Base-by-base conservation (phyloP, 23 tunicate genomes). In the Trididemnum nubilum region DNA sequence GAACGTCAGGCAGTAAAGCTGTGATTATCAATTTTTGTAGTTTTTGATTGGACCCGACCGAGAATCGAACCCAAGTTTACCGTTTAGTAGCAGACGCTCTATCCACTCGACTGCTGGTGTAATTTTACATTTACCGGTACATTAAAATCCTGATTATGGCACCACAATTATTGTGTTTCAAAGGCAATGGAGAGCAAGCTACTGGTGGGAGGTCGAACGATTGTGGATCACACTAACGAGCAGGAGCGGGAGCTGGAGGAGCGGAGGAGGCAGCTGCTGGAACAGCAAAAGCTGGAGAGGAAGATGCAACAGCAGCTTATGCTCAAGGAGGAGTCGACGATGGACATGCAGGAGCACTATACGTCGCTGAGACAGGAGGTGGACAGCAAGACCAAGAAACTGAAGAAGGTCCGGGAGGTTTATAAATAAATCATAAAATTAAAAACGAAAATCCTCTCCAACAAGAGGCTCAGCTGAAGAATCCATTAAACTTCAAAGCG, bases 161-260 rank as follows among this genome's bases (percentile, higher is more conserved):
- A 49, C 18, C 18, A n/a, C n/a, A n/a, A n/a, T n/a, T n/a, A n/a
- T n/a, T n/a, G n/a, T n/a, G n/a, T n/a, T n/a, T n/a, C n/a, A n/a
- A n/a, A 95, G 96, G 95, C 96, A 44, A 95, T 95, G 99, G 88
- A 95, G 80, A 90, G 95, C 83, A 95, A 95, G 64, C 87, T 95
- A 38, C 71, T 95, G 21, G 95, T 86, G 51, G 99, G 99, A 24
- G 99, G 99, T 38, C 60, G 82, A 60, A 95, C 99, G 23, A 95
- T 95, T 32, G 44, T 83, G 22, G 99, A 95, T 65, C 96, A 83
- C 72, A 95, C 99, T 3, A 89, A 83, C 33, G 86, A 95, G 71
- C 99, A 95, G 73, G 92, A 95, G 64, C 78, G 81, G n/a, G 96
- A 95, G 37, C 85, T 95, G 44, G 99, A 95, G 50, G 89, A 77